Conservation (phyloP, 2,888 invertebrate genomes). For the Antheraea assamensis region DNA sequence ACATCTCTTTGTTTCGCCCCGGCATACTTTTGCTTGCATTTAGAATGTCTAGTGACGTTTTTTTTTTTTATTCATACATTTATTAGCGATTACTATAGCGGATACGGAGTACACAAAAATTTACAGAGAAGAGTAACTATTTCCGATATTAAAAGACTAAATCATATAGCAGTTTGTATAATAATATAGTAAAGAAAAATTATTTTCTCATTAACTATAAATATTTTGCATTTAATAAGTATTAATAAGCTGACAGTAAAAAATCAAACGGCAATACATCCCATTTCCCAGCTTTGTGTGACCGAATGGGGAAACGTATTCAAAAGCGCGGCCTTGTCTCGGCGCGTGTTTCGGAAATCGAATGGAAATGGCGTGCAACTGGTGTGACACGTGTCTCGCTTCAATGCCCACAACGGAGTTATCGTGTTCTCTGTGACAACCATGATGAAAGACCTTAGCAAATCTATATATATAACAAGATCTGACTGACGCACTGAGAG, state of each 20-base stretch:
- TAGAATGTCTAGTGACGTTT: too few relatives aligned
- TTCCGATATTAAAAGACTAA: too few relatives aligned
- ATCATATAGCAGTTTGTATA: too few relatives aligned
- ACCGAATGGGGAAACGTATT: not conserved
- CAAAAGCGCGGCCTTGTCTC: constrained; percentile 5
- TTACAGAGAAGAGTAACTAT: too few relatives aligned
- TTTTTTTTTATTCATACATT: too few relatives aligned
- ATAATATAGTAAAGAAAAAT: not conserved
- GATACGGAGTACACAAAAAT: too few relatives aligned
- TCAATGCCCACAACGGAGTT: not conserved
- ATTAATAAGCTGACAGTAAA: not conserved
- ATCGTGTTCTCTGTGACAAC: constrained; percentile 7
- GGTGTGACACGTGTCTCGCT: constrained; percentile 16
- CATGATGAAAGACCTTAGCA: not conserved
- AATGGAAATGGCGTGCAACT: constrained; percentile 36
- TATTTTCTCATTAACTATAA: not conserved
- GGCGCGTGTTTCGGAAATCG: constrained; percentile 32
- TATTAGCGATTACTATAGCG: too few relatives aligned
- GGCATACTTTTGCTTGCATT: too few relatives aligned
- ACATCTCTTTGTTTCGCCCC: too few relatives aligned
- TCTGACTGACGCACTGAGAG: not conserved
- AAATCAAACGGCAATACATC: not conserved
- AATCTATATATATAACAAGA: not conserved
- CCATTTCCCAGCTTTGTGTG: not conserved
- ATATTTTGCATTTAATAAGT: not conserved